Base-by-base conservation (phyloP, 2,113 vertebrate genomes). In the Campylomormyrus numenius region DNA sequence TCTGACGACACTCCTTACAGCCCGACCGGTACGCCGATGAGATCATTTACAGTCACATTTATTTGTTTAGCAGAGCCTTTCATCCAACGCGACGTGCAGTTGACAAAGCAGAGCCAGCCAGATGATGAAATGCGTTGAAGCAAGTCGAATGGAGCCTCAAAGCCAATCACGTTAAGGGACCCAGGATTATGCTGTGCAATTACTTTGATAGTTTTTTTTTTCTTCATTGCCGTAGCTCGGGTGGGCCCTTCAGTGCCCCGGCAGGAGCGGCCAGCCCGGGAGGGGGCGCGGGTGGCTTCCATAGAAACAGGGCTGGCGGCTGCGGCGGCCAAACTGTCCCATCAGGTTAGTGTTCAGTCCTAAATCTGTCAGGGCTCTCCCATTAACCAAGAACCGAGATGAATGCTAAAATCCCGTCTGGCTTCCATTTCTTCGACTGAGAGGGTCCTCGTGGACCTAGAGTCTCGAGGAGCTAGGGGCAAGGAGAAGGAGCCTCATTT, bases 1-100 rank as follows among this genome's bases (percentile, higher is more conserved):
- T 98, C 97, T 0, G 98, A 99, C 1, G 98, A 99, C 88, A 98
- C 98, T 88, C 98, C 98, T 0, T 99, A 99, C 94, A 99, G 98
- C 92, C 98, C 98, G 0, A 99, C 98, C 85, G 98, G 98, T 99
- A 95, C 13, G n/a, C 53, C 8, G 31, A 39, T 50, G 45, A 21
- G 7, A 86, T 85, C 62, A 70, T 70, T 70, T 70, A 31, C 10
- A 11, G 10, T 70, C n/a, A 13, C 27, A 1, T 31, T 70, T 70
- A 70, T 70, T 70, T 70, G 62, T 70, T 27, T 31, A 70, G 62
- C 62, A 11, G 62, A 27, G 3, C 3, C 62, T 70, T 27, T 70
- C n/a, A 70, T 70, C 62, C 58, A 27, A 11, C 9, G 9, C 58
- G 58, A 27, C 9, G n/a, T 66, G 24, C n/a, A 70, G 62, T 70